Base-by-base conservation (phyloP, 2,113 vertebrate genomes). In the Vireo altiloquus region DNA sequence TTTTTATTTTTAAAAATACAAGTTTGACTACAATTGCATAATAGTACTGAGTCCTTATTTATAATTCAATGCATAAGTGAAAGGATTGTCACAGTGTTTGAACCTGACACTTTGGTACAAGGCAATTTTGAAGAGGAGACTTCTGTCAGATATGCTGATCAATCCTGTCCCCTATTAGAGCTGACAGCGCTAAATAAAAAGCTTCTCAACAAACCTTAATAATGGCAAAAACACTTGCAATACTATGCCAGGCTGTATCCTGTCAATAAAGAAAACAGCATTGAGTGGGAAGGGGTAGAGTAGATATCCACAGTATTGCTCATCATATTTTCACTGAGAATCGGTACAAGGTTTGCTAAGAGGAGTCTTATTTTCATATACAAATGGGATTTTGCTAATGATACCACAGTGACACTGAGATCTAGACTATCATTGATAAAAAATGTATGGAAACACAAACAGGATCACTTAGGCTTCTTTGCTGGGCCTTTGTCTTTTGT, bases 151-250 rank as follows among this genome's bases (percentile, higher is more conserved):
- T 16, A 18, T 68, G 61, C 57, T 91, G 92, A 96, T 95, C 79
- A 96, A 63, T 89, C 70, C 47, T 92, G 87, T 78, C 47, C 50
- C 44, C 76, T 92, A 83, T 87, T 96, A 95, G 66, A 95, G 60
- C 46, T 96, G 96, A 94, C 91, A 95, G 71, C 60, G 44, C 50
- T 94, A 96, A 97, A 97, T 95, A 81, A 96, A 97, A 95, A 79
- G 47, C 87, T 95, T 97, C 95, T 91, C 91, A 42, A 74, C 63
- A 90, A 95, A 93, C 82, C 57, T 91, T 96, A 96, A 94, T 87
- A 37, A 82, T 68, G 78, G 80, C 53, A 90, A 94, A 96, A 96
- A 1, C 42, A 33, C 53, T 69, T 44, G 31, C 40, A 92, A 72
- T 87, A 68, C 75, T 60, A 77, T 0, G 0, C 46, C 66, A 46